A percentile compares a stretch with the other conserved stretches of the same genome.
Conservation (phyloP, 2,797 vertebrate species). For the Trichosurus vulpecula region DNA sequence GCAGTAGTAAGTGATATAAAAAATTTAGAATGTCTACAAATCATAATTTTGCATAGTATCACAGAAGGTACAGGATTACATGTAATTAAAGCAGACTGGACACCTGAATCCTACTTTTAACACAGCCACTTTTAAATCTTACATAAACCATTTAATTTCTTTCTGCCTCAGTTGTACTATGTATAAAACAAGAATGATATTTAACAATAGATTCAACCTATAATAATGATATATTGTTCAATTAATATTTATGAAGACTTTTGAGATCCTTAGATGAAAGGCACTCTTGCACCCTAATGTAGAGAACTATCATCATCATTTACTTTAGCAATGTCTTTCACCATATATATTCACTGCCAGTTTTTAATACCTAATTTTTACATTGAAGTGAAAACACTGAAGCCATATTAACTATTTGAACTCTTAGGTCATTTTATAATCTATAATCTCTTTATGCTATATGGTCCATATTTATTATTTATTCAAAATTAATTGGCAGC, state of each 20-base stretch:
- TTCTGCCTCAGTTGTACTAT: constrained; percentile 10
- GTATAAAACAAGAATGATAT: constrained; percentile 54
- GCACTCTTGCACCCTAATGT: background rate
- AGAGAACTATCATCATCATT: constrained; percentile 21
- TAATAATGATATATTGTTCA: constrained; percentile 27
- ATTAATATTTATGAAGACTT: constrained; percentile 41
- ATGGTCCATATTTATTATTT: constrained; percentile 11
- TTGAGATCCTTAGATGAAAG: constrained; percentile 29
- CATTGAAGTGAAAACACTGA: constrained; percentile 17
- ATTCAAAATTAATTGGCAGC: background rate
- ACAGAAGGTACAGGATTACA: constrained; percentile 8
- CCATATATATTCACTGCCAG: background rate
- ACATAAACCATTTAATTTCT: background rate
- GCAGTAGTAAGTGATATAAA: constrained; percentile 47
- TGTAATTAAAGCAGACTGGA: constrained; percentile 5
- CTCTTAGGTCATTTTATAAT: background rate
- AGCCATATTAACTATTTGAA: background rate
- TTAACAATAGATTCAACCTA: constrained; percentile 49
- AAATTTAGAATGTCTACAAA: constrained; percentile 22
- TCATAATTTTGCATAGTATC: constrained; percentile 5
- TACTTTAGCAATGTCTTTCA: background rate
- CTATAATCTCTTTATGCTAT: background rate
- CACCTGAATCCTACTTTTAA: background rate
- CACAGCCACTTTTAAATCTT: constrained; percentile 40
- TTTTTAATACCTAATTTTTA: constrained; percentile 37